phyloP scores from a whole-genome alignment of 2,113 vertebrate species.

The Osmerus mordax region DNA sequence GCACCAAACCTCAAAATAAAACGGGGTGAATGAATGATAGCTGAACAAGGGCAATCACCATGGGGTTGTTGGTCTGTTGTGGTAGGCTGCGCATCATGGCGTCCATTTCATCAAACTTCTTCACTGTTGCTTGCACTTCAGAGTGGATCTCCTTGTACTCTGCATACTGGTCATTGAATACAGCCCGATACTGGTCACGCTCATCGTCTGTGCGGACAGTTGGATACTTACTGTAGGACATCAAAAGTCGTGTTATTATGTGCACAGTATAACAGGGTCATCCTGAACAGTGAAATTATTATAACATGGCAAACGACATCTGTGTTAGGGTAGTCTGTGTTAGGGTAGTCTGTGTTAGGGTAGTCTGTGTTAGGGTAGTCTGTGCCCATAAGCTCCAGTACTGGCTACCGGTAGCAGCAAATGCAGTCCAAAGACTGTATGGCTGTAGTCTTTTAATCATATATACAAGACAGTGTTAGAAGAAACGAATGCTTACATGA shows the following conservation, averaged over 20 bases:
- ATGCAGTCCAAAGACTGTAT: no score
- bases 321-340: no score
- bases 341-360: no score
- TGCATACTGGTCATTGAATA: conserved; percentile 96
- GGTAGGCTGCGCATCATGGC: conserved; percentile 83
- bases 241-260: neutral
- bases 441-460: no score
- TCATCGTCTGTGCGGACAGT: conserved; percentile 83
- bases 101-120: conserved; percentile 89
- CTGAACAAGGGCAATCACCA: conserved; percentile 61
- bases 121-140: conserved; percentile 81
- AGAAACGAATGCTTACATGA: no score
- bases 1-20: neutral
- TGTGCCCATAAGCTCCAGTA: no score
- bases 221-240: conserved; percentile 85
- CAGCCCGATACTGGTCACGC: conserved; percentile 91
- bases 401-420: no score
- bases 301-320: neutral
- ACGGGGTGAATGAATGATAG: neutral
- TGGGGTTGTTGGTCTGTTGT: conserved; percentile 70
- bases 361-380: no score
- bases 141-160: conserved; percentile 94
- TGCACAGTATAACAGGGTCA: neutral
- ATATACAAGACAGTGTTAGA: no score
- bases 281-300: no score